Evolutionary conservation across 2,797 vertebrate genomes (phyloP).

Genomic region (Cynopterus sphinx): DNA sequence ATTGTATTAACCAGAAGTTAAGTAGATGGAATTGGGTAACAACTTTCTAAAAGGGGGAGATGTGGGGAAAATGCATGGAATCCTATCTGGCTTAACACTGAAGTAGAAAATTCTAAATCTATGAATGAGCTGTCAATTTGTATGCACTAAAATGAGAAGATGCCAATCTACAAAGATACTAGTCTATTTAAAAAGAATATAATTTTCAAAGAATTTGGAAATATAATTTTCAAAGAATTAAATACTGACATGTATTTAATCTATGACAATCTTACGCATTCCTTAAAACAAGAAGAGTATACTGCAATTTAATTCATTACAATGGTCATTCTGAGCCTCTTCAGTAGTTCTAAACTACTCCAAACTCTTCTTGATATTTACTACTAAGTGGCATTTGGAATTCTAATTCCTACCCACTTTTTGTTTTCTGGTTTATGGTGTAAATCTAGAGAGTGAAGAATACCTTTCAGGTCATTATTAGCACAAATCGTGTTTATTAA

Average conservation of each 20-base stretch:
- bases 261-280: neutral
- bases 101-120: slow-evolving; percentile 49
- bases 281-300: neutral
- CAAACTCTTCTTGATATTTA: neutral
- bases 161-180: neutral
- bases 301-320: neutral
- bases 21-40: slow-evolving; percentile 42
- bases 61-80: slow-evolving; percentile 75
- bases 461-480: neutral
- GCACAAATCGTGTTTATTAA: neutral
- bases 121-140: neutral
- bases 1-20: slow-evolving; percentile 77
- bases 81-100: neutral
- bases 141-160: neutral
- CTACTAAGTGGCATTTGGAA: neutral
- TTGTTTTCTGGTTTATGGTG: neutral
- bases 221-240: neutral
- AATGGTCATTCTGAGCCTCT: neutral
- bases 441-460: neutral
- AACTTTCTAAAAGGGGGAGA: neutral
- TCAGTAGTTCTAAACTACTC: neutral
- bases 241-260: neutral
- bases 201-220: slow-evolving; percentile 26
- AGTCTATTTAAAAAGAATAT: slow-evolving; percentile 17
- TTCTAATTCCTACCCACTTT: neutral